Conservation (phyloP, 2,888 invertebrate genomes). For the Dryomyza anilis region DNA sequence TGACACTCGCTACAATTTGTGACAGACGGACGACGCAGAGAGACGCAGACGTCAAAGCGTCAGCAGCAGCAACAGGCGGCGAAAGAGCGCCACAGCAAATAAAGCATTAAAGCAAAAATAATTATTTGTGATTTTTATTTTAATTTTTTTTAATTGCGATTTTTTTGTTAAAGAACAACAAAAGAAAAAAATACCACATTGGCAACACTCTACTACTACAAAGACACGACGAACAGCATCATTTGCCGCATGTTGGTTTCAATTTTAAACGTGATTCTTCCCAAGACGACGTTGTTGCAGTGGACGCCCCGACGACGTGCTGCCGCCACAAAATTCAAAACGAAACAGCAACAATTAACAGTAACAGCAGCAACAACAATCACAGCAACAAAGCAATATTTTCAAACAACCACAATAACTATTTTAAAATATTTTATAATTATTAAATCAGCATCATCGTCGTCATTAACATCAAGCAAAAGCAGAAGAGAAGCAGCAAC, state of each 20-base stretch:
- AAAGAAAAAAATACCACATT: slow-evolving; percentile 14
- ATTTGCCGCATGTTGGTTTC: slow-evolving; percentile 59
- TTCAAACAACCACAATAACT: slow-evolving; percentile 13
- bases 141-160: slow-evolving; percentile 10
- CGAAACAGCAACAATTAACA: slow-evolving; percentile 24
- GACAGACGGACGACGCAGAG: neutral
- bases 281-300: slow-evolving; percentile 43
- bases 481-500: no score
- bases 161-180: slow-evolving; percentile 14
- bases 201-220: no score
- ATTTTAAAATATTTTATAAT: no score
- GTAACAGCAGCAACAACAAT: slow-evolving; percentile 28
- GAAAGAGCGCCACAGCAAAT: no score
- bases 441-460: slow-evolving; percentile 7
- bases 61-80: neutral
- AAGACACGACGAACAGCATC: slow-evolving; percentile 22
- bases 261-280: slow-evolving; percentile 40
- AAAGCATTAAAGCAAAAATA: no score
- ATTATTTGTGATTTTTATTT: no score
- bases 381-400: slow-evolving; percentile 27
- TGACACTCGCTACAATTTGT: slow-evolving; percentile 47
- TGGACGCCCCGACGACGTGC: slow-evolving; percentile 40
- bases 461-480: neutral
- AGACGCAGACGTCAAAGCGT: neutral
- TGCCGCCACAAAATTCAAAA: slow-evolving; percentile 33